These are phyloP conservation scores for Centropus bengalensis DNA, from an alignment of 2,113 vertebrate genomes.

Conservation along the genomic window DNA sequence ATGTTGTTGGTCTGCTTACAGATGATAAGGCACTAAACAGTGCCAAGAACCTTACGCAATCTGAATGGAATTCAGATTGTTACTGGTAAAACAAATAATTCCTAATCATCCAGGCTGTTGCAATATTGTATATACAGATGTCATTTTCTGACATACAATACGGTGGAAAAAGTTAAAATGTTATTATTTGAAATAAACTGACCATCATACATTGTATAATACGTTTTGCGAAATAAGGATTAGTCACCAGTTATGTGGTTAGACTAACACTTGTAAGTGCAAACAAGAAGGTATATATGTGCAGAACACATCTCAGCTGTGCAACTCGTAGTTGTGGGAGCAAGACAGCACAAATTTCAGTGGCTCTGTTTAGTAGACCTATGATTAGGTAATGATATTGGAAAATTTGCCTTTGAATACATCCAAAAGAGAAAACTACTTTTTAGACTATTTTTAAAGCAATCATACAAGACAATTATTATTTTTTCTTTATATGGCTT, in stretches of 20 bases:
- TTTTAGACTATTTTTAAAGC: not conserved
- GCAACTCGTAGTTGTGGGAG: not conserved
- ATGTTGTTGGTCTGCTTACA: not conserved
- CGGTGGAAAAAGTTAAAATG: not conserved
- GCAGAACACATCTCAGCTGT: not conserved
- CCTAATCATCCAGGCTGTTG: not conserved
- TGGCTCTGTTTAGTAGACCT: not conserved
- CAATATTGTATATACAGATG: not conserved
- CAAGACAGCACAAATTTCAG: not conserved
- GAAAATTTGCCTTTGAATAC: not conserved
- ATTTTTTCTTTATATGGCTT: not conserved
- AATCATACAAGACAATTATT: not conserved
- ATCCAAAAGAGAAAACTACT: not conserved
- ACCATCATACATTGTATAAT: not conserved
- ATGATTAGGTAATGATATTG: not conserved
- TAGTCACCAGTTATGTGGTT: not conserved
- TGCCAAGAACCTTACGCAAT: constrained; percentile 30
- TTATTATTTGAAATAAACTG: not conserved
- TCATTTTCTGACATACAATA: not conserved
- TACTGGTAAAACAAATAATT: not conserved
- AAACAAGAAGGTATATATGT: not conserved
- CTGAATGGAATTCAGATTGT: constrained; percentile 15
- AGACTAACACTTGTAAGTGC: not conserved
- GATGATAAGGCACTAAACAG: not conserved
- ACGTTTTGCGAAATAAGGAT: not conserved